Evolutionary conservation across 2,888 invertebrate species (phyloP), one percentile per base, ranked within the genome.

Genomic region (Gastrophysa polygoni): DNA sequence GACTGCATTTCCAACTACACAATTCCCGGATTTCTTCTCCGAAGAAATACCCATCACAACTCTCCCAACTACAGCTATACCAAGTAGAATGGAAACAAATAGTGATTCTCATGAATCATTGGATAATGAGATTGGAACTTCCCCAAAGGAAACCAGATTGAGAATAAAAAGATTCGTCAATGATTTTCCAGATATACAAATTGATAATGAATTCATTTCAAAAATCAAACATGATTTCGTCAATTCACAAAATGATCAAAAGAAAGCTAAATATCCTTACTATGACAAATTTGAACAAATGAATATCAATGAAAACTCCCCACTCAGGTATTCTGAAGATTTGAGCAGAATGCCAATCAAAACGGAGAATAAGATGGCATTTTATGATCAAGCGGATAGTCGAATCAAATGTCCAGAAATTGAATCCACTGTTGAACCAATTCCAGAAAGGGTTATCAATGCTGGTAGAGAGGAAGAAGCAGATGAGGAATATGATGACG

Each of bases 241-340:
- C 6, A 69, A 73, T 32, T 60, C 66, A 20, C 61, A 58, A 47
- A 49, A 59, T 44, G 68, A 72, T 18, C 68, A 32, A 57, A 72
- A 58, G 34, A 48, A 50, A 48, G 61, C 20, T 8, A 90, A 91
- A 75, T 91, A 90, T 81, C 91, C 91, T 0, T 90, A 88, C 76
- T 91, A 91, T 66, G 76, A 61, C 68, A 76, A 59, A 70, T 18
- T 67, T 67, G 47, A 80, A 82, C 68, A 78, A 81, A 16, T 66
- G 71, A 14, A 54, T 8, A 66, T 87, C 0, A 80, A 84, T 55
- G 82, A 81, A 70, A 78, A 87, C 71, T 90, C 91, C 0, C 88
- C 90, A 0, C 75, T 91, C 18, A 83, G 87, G 34, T 91, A 91
- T 73, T 86, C 89, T 0, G 86, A 89, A 74, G 85, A 89, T 80